Conservation (phyloP, 2,113 vertebrate species). For the Panthera leo region DNA sequence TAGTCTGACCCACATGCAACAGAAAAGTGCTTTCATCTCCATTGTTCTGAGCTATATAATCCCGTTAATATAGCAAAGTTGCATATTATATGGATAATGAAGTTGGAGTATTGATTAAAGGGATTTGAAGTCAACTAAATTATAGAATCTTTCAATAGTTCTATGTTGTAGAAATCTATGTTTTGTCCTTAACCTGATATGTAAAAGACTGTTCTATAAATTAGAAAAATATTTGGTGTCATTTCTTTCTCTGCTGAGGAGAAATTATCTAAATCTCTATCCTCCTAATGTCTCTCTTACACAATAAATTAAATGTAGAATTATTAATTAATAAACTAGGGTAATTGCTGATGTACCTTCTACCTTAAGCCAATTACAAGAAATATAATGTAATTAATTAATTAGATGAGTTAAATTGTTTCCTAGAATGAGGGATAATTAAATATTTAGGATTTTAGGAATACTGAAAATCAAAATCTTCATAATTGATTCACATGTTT, state of each 20-base stretch:
- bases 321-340: neutral
- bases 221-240: neutral
- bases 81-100: neutral
- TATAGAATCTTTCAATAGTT: neutral
- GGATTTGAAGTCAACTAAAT: neutral
- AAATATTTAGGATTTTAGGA: neutral
- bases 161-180: neutral
- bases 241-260: neutral
- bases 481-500: neutral
- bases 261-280: neutral
- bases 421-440: neutral
- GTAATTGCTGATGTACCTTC: neutral
- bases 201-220: neutral
- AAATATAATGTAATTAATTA: neutral
- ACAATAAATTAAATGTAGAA: neutral
- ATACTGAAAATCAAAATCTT: neutral
- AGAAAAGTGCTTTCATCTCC: neutral
- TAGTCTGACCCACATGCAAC: neutral
- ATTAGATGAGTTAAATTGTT: neutral
- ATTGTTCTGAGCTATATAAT: neutral
- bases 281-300: neutral
- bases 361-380: neutral
- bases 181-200: neutral
- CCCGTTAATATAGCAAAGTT: neutral
- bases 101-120: neutral